These are phyloP conservation scores for Erithacus rubecula DNA, from an alignment of 2,797 vertebrate genomes.

Conservation along the genomic window DNA sequence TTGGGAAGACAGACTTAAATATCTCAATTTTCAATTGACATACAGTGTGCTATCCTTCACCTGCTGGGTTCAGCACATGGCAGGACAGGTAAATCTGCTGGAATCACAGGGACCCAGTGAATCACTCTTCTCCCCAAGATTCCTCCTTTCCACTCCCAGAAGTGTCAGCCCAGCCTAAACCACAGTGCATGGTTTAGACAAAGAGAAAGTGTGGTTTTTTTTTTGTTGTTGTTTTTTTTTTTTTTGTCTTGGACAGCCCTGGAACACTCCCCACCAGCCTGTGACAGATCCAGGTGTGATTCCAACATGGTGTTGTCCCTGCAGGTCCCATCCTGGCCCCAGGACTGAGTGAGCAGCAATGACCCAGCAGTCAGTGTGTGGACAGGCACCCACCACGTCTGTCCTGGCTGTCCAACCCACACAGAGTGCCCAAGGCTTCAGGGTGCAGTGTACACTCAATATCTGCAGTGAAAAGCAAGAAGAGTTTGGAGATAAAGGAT, in stretches of 20 bases:
- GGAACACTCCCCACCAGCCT: neutral
- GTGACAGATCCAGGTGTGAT: neutral
- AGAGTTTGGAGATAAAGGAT: neutral
- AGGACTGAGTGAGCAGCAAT: neutral
- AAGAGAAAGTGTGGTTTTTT: neutral
- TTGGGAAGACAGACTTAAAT: neutral
- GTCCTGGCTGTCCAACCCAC: neutral
- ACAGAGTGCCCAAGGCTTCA: neutral
- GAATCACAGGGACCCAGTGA: neutral
- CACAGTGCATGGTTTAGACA: rapidly evolving
- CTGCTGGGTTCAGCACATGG: rapidly evolving
- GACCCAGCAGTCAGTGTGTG: neutral
- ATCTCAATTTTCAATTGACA: neutral
- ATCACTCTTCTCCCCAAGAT: neutral
- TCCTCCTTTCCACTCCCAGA: neutral
- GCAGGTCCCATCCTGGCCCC: neutral
- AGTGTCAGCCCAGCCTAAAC: neutral
- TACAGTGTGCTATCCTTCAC: neutral
- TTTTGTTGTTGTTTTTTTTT: neutral
- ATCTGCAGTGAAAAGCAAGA: neutral
- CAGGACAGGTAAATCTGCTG: neutral
- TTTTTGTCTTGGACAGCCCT: neutral
- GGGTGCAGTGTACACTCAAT: neutral
- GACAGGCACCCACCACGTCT: neutral
- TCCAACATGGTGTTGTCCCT: rapidly evolving